These are phyloP conservation scores for Melanotus villosus DNA, from an alignment of 2,888 invertebrate genomes.

Conservation along the genomic window DNA sequence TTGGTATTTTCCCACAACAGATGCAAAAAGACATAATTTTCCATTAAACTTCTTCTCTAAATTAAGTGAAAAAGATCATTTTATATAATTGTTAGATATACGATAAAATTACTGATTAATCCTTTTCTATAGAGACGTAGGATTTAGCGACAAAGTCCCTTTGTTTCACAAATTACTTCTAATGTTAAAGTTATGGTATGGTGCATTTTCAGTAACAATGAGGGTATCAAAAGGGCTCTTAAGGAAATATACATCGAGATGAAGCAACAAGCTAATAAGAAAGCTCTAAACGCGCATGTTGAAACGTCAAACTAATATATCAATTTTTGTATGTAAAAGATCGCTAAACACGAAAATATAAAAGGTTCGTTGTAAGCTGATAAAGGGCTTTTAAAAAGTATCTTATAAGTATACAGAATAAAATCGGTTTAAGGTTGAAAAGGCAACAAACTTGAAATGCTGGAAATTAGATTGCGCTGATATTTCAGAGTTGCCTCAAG, in stretches of 20 bases:
- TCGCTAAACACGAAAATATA: not conserved
- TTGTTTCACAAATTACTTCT: too few relatives aligned
- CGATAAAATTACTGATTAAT: too few relatives aligned
- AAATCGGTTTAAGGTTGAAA: slow-evolving; percentile 5
- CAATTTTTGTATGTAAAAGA: not conserved
- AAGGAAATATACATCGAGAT: slow-evolving; percentile 5
- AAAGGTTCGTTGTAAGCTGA: not conserved
- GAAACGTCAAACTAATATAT: slow-evolving; percentile 3
- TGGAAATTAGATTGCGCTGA: slow-evolving; percentile 9
- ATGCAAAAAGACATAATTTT: too few relatives aligned
- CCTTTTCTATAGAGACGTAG: too few relatives aligned
- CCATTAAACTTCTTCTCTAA: too few relatives aligned
- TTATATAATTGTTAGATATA: too few relatives aligned
- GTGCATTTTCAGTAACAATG: too few relatives aligned
- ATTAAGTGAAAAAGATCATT: too few relatives aligned
- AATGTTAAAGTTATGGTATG: too few relatives aligned
- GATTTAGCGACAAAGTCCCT: too few relatives aligned
- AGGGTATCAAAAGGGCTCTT: not conserved
- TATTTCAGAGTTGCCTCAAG: slow-evolving; percentile 4
- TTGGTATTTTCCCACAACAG: too few relatives aligned
- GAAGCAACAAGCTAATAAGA: slow-evolving; percentile 36
- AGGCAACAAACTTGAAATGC: slow-evolving; percentile 10
- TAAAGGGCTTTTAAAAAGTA: not conserved
- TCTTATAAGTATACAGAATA: slow-evolving; percentile 1
- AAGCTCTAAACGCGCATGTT: slow-evolving; percentile 11